Evolutionary conservation across 2,888 invertebrate genomes (phyloP).

Genomic region (Cataglyphis rosenhaueri): DNA sequence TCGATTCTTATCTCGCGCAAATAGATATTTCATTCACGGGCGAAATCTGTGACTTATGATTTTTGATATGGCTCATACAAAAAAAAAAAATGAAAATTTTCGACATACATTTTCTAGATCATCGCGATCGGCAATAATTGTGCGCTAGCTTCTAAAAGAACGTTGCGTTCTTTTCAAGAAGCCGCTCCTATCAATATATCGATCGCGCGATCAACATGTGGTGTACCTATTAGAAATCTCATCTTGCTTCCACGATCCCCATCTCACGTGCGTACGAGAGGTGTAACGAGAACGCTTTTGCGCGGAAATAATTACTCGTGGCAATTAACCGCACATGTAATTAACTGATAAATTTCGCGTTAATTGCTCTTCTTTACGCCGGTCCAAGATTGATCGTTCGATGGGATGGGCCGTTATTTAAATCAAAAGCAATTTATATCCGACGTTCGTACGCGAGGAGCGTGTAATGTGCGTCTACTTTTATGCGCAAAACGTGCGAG

Average conservation of each 20-base stretch:
- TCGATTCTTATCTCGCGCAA: slow-evolving; percentile 23
- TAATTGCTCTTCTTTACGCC: slow-evolving; percentile 72
- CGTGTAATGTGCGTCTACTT: slow-evolving; percentile 27
- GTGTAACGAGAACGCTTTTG: slow-evolving; percentile 21
- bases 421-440: slow-evolving; percentile 71
- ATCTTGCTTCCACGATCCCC: slow-evolving; percentile 41
- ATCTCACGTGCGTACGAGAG: slow-evolving; percentile 17
- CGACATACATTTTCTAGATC: no score
- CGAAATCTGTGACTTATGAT: neutral
- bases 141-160: neutral
- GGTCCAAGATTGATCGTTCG: slow-evolving; percentile 69
- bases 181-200: slow-evolving; percentile 21
- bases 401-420: slow-evolving; percentile 72
- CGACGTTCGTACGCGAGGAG: slow-evolving; percentile 48
- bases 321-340: slow-evolving; percentile 78
- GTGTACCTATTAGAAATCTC: slow-evolving; percentile 37
- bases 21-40: slow-evolving; percentile 11
- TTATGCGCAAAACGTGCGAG: slow-evolving; percentile 41
- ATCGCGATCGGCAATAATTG: neutral
- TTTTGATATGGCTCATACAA: neutral
- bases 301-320: slow-evolving; percentile 61
- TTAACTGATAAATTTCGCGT: slow-evolving; percentile 80
- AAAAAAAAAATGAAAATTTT: neutral
- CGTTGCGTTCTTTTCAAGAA: neutral
- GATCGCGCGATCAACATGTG: slow-evolving; percentile 28